These are phyloP conservation scores for Gasteruption jaculator DNA, from an alignment of 2,888 invertebrate genomes.

Conservation along the genomic window DNA sequence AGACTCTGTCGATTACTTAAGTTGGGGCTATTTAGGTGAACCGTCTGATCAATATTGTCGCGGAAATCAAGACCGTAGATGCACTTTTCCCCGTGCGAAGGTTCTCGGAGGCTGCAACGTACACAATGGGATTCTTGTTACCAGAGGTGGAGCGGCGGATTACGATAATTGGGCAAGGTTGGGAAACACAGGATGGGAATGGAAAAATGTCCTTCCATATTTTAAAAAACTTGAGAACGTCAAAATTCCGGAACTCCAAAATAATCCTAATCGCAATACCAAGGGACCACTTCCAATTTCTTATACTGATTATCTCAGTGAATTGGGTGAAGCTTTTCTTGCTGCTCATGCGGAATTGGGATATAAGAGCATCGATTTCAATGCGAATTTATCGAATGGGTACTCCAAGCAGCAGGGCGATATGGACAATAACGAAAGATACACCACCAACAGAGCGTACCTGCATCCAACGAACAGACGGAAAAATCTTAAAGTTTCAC, in stretches of 20 bases:
- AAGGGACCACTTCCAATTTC: constrained; percentile 59
- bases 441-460: constrained; percentile 54
- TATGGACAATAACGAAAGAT: constrained; percentile 50
- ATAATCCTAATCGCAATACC: constrained; percentile 52
- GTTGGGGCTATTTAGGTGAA: constrained; percentile 79
- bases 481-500: constrained; percentile 27
- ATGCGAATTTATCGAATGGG: constrained; percentile 50
- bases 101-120: constrained; percentile 79
- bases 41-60: constrained; percentile 69
- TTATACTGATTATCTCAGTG: constrained; percentile 55
- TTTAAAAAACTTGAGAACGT: constrained; percentile 76
- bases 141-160: constrained; percentile 66
- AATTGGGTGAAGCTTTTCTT: constrained; percentile 61
- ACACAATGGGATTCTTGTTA: constrained; percentile 78
- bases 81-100: constrained; percentile 59
- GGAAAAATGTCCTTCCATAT: constrained; percentile 67
- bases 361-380: constrained; percentile 44
- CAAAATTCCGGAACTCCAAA: constrained; percentile 53
- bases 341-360: constrained; percentile 60
- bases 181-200: constrained; percentile 73
- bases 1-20: constrained; percentile 63
- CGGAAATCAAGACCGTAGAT: constrained; percentile 47
- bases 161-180: constrained; percentile 73
- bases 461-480: constrained; percentile 55
- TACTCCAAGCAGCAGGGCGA: constrained; percentile 53